Evolutionary conservation across 1,140 invertebrate species (phyloP).

Genomic region (Aphaenogaster rudis): DNA sequence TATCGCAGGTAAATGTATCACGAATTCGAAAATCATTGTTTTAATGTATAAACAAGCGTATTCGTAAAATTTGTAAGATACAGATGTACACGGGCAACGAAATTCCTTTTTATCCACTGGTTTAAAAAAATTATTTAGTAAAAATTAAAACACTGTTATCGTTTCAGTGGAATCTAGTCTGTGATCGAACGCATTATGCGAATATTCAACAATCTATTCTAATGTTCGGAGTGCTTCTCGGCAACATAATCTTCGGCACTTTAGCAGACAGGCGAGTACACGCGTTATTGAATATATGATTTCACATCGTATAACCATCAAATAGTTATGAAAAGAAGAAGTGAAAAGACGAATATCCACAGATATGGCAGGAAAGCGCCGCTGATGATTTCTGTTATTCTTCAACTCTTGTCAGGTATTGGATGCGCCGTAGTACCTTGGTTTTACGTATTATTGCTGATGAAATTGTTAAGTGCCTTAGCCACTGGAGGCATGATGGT

Average conservation of each 20-base stretch:
- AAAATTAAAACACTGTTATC: background rate
- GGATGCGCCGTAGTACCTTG: conserved; percentile 86
- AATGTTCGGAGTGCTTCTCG: conserved; percentile 91
- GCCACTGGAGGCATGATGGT: conserved; percentile 91
- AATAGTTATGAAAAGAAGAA: background rate
- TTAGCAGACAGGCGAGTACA: conserved; percentile 90
- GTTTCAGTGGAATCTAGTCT: conserved; percentile 90
- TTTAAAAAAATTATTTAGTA: conserved; percentile 2
- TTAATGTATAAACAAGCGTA: background rate
- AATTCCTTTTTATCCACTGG: conserved; percentile 5
- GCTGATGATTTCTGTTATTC: conserved; percentile 90
- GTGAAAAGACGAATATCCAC: conserved; percentile 60
- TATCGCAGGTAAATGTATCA: conserved; percentile 87
- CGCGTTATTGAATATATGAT: background rate
- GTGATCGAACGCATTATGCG: conserved; percentile 88
- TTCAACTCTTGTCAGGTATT: conserved; percentile 90
- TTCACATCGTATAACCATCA: background rate
- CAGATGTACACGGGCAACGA: background rate
- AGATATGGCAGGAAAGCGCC: conserved; percentile 93
- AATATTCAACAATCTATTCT: conserved; percentile 92
- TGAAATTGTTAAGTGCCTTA: conserved; percentile 87
- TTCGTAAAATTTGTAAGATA: background rate
- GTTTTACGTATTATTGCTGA: conserved; percentile 86
- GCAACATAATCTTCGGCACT: conserved; percentile 91
- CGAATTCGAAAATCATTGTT: background rate